Percentiles rank a stretch among this genome's conserved stretches.
Evolutionary conservation across 2,797 vertebrate genomes (phyloP).

Genomic region (Myotis daubentonii): DNA sequence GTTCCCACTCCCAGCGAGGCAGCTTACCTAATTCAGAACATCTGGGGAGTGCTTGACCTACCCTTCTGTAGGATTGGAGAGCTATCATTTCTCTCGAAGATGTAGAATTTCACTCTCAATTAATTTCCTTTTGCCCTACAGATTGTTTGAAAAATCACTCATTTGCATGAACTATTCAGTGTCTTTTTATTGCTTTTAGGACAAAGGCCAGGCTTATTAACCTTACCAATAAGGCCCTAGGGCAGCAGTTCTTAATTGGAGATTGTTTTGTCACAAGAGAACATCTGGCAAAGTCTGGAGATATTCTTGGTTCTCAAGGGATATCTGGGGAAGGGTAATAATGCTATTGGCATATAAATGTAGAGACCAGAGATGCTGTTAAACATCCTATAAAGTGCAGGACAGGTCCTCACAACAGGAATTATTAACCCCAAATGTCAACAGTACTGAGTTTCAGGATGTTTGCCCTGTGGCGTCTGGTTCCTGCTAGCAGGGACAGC

Average conservation of each 20-base stretch:
- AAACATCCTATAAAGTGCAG: background rate
- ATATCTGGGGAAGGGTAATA: background rate
- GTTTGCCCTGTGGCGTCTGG: background rate
- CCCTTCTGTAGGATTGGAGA: background rate
- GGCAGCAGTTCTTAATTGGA: background rate
- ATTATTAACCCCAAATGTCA: background rate
- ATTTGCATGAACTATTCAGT: background rate
- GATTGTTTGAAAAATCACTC: conserved; percentile 15
- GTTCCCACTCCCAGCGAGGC: background rate
- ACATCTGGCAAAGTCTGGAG: background rate
- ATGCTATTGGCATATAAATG: background rate
- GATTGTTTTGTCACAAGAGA: background rate
- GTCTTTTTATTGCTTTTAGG: background rate
- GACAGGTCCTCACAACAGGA: background rate
- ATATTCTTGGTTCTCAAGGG: background rate
- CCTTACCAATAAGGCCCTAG: background rate
- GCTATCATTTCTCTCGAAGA: background rate
- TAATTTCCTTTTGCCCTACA: background rate
- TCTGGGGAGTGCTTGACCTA: background rate
- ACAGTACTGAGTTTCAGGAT: background rate
- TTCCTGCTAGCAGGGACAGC: background rate
- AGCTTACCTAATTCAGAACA: background rate
- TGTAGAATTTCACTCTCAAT: background rate
- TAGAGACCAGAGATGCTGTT: background rate
- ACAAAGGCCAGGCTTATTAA: conserved; percentile 26